Evolutionary conservation across 30 jellyfish, hydroid and myxozoan species (phyloP).

Genomic region (Mastigias papua): DNA sequence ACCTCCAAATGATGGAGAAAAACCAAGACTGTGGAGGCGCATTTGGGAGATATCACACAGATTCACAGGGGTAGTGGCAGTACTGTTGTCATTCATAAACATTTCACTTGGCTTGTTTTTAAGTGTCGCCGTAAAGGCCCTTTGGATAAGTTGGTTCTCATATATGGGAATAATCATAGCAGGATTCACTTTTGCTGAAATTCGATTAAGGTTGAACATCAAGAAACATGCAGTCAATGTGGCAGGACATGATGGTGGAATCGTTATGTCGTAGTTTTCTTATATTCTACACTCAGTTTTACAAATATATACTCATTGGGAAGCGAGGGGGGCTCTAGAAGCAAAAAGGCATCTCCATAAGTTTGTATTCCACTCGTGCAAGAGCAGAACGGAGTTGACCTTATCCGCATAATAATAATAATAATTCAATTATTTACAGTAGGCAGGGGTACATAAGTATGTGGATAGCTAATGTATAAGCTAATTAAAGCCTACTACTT

Average conservation of each 20-base stretch:
- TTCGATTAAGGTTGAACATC: background rate
- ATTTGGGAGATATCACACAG: constrained; percentile 75
- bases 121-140: constrained; percentile 40
- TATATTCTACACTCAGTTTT: no score
- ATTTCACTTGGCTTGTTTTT: constrained; percentile 68
- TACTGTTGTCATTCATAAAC: constrained; percentile 48
- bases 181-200: constrained; percentile 48
- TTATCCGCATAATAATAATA: no score
- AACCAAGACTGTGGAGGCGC: constrained; percentile 56
- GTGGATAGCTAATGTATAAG: no score
- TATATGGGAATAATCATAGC: constrained; percentile 31
- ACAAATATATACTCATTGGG: no score
- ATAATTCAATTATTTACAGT: no score
- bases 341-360: no score
- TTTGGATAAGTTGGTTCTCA: constrained; percentile 68
- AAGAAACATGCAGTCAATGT: background rate
- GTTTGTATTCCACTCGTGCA: no score
- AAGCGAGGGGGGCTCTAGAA: no score
- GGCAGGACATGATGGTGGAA: constrained; percentile 11
- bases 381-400: no score
- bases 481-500: no score
- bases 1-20: constrained; percentile 58
- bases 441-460: no score
- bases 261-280: background rate
- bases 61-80: constrained; percentile 63